phyloP scores from a whole-genome alignment of 2,113 vertebrate species.

The Gobio gobio region DNA sequence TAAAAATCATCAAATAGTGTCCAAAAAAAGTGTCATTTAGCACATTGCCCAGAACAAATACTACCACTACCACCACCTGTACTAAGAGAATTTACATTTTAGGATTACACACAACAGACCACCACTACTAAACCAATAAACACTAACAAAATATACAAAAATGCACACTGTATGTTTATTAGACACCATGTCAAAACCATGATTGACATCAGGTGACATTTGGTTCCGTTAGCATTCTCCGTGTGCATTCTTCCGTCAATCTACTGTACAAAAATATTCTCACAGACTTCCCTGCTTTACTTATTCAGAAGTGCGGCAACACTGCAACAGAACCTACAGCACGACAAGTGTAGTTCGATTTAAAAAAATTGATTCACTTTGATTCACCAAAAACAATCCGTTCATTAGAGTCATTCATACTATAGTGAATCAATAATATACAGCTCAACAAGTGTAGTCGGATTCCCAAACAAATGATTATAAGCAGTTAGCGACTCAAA shows the following conservation, averaged over 20 bases:
- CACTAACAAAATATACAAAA: neutral
- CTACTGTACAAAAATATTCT: neutral
- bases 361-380: neutral
- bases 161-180: neutral
- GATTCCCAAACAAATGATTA: neutral
- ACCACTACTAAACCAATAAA: neutral
- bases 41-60: neutral
- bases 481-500: neutral
- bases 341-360: neutral
- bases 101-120: no score
- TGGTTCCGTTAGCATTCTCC: neutral
- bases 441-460: neutral
- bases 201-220: neutral
- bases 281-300: neutral
- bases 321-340: neutral
- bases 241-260: neutral
- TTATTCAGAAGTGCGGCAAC: neutral
- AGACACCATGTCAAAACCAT: neutral
- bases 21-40: constrained; percentile 21
- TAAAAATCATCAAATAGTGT: constrained; percentile 4
- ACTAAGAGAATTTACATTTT: no score
- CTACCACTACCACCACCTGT: neutral
- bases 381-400: neutral
- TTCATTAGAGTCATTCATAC: neutral
- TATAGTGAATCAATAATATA: neutral